These are phyloP conservation scores for Macrotis lagotis DNA, from an alignment of 2,113 vertebrate species.

Conservation along the genomic window DNA sequence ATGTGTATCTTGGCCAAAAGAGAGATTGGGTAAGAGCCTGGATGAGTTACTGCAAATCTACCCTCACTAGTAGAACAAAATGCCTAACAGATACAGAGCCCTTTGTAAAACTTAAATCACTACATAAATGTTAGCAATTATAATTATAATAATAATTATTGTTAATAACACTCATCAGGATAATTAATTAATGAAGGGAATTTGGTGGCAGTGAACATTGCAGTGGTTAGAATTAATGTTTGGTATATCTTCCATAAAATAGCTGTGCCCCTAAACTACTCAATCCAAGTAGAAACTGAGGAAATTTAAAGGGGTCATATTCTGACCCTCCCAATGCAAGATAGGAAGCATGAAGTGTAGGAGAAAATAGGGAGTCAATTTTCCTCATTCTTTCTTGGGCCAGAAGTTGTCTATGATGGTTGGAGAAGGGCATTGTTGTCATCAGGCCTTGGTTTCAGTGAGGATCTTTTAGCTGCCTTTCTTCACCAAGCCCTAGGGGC, in stretches of 20 bases:
- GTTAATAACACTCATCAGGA: background rate
- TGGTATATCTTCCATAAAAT: constrained; percentile 13
- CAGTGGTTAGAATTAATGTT: background rate
- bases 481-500: constrained; percentile 2
- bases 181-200: background rate
- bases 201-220: background rate
- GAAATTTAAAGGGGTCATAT: background rate
- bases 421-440: background rate
- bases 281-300: background rate
- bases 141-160: background rate
- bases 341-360: background rate
- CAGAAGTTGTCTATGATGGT: background rate
- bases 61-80: background rate
- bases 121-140: background rate
- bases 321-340: background rate
- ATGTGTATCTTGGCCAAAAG: background rate
- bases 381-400: constrained; percentile 24
- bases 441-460: background rate
- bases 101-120: background rate
- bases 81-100: background rate
- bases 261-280: background rate
- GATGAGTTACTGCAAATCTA: background rate
- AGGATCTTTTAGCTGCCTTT: background rate
- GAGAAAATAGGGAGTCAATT: constrained; percentile 4
- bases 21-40: background rate